A percentile compares a stretch with the other conserved stretches of the same genome.
Evolutionary conservation across 2,797 vertebrate genomes (phyloP).

Genomic region (Trachurus trachurus): DNA sequence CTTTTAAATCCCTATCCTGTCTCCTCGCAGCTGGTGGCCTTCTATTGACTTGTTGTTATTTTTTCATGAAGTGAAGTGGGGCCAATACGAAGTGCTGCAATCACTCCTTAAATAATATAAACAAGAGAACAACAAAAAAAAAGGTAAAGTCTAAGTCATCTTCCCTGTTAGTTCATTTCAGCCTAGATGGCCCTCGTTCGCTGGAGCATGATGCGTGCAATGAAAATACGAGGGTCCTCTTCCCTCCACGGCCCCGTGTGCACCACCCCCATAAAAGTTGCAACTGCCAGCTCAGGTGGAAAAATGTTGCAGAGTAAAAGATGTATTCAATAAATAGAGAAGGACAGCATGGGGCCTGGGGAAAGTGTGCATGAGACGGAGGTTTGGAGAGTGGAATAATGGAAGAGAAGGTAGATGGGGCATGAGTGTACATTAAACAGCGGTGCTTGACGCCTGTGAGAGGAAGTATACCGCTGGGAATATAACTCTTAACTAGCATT

Average conservation of each 20-base stretch:
- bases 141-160: conserved; percentile 85
- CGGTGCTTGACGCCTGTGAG: conserved; percentile 93
- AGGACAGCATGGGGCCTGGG: conserved; percentile 96
- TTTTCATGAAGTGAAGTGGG: conserved; percentile 94
- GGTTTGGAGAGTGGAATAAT: conserved; percentile 97
- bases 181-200: conserved; percentile 88
- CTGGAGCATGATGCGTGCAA: conserved; percentile 87
- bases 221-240: conserved; percentile 77
- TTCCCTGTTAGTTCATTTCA: conserved; percentile 96
- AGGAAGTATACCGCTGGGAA: conserved; percentile 93
- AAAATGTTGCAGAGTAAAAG: conserved; percentile 96
- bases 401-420: conserved; percentile 96
- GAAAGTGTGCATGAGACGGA: conserved; percentile 97
- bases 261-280: conserved; percentile 93
- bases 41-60: conserved; percentile 93
- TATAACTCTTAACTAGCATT: conserved; percentile 98
- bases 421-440: conserved; percentile 99
- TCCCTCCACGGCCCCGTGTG: conserved; percentile 72
- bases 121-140: conserved; percentile 75
- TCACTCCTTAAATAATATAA: conserved; percentile 88
- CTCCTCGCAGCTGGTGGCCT: conserved; percentile 93
- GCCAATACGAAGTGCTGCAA: conserved; percentile 89
- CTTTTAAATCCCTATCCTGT: conserved; percentile 91
- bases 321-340: conserved; percentile 99
- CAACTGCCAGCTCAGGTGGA: conserved; percentile 99